These are phyloP conservation scores for Malurus splendens DNA, from an alignment of 2,797 vertebrate genomes.

Conservation along the genomic window DNA sequence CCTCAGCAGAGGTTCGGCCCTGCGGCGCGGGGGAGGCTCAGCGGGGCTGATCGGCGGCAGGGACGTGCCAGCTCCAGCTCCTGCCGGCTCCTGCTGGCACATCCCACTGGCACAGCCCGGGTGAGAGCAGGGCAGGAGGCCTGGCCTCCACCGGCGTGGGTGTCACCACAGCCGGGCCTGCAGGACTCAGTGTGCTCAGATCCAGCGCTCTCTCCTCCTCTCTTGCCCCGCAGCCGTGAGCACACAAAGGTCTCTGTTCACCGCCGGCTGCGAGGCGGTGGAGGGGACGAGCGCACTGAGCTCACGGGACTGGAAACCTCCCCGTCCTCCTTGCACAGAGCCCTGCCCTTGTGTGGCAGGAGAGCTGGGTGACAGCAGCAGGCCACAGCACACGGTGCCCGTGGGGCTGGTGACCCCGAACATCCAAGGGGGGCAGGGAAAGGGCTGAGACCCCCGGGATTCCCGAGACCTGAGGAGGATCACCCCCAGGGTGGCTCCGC, in stretches of 20 bases:
- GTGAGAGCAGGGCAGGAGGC: neutral
- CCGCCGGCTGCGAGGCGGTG: fast-evolving
- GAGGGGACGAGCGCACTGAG: neutral
- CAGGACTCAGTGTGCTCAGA: neutral
- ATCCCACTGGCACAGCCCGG: neutral
- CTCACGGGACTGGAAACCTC: neutral
- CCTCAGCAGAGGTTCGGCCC: neutral
- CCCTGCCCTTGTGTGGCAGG: neutral
- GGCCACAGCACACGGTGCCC: neutral
- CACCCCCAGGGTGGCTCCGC: neutral
- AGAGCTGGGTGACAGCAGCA: neutral
- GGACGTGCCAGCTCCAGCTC: neutral
- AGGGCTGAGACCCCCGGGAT: neutral
- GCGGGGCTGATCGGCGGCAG: neutral
- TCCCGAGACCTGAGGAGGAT: neutral
- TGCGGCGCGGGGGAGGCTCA: neutral
- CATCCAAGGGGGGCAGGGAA: neutral
- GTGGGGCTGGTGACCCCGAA: neutral
- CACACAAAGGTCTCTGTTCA: neutral
- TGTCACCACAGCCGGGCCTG: fast-evolving
- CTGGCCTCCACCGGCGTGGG: neutral
- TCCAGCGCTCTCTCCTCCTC: neutral
- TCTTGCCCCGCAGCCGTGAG: neutral
- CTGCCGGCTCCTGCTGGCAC: neutral
- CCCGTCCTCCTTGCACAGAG: neutral